Conservation (phyloP, 2,888 invertebrate genomes). For the Deroplatys truncata region DNA sequence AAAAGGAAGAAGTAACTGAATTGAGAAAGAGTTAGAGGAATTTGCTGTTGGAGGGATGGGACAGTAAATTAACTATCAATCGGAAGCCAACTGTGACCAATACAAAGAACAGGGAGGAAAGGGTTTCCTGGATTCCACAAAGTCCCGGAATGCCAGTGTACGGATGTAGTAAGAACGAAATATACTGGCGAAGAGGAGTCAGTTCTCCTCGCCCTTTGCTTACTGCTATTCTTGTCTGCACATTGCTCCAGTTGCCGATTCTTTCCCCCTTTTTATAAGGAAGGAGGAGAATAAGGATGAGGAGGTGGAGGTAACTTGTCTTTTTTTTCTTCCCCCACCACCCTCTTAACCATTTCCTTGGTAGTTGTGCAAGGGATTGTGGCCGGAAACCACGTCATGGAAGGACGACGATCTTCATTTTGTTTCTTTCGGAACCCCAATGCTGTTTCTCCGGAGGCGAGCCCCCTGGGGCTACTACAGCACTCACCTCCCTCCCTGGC, state of each 20-base stretch:
- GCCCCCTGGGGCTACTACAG: not conserved
- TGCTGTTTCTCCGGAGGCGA: not conserved
- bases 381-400: conserved; percentile 3
- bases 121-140: not conserved
- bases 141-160: not conserved
- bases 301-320: not conserved
- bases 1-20: not conserved
- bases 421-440: not conserved
- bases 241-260: not conserved
- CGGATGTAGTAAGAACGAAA: not conserved
- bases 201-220: not conserved
- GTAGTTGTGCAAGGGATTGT: not conserved
- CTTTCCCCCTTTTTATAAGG: not conserved
- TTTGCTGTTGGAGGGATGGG: not conserved
- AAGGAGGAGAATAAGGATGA: not conserved
- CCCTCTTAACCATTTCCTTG: not conserved
- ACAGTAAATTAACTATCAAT: not conserved
- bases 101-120: not conserved
- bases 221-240: not conserved
- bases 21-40: not conserved
- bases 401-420: not conserved
- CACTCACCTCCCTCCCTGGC: not conserved
- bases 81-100: not conserved
- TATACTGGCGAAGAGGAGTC: not conserved
- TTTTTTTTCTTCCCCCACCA: too few relatives aligned